Evolutionary conservation across 2,888 invertebrate species (phyloP).

Genomic region (Agrilus cyanescens): DNA sequence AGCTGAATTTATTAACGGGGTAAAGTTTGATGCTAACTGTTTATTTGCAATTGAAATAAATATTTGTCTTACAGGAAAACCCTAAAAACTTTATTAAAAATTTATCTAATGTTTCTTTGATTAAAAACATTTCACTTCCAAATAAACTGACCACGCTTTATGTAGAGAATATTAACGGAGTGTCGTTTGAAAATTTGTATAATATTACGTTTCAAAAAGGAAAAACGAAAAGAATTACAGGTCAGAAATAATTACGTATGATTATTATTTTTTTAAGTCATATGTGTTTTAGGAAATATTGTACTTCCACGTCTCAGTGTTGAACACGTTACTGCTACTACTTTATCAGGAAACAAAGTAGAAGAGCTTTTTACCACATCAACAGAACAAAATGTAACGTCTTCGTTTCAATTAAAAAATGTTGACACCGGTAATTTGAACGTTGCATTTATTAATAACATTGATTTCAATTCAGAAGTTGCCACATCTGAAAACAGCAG

Average conservation of each 20-base stretch:
- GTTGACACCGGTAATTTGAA: slow-evolving; percentile 19
- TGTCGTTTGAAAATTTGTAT: too few relatives aligned
- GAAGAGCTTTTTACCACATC: slow-evolving; percentile 24
- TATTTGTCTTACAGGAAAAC: too few relatives aligned
- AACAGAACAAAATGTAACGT: slow-evolving; percentile 25
- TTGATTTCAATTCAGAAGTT: slow-evolving; percentile 20
- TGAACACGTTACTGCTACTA: slow-evolving; percentile 15
- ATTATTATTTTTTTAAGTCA: not conserved
- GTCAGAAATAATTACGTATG: slow-evolving; percentile 4
- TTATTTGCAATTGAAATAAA: not conserved
- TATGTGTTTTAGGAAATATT: slow-evolving; percentile 20
- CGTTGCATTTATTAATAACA: slow-evolving; percentile 21
- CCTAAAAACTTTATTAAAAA: too few relatives aligned
- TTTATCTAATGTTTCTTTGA: too few relatives aligned
- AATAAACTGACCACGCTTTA: too few relatives aligned
- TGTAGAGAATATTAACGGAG: too few relatives aligned
- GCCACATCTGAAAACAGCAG: slow-evolving; percentile 15
- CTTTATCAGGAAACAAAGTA: slow-evolving; percentile 16
- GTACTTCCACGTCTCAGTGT: slow-evolving; percentile 17
- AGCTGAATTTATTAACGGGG: slow-evolving; percentile 17
- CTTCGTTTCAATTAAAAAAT: slow-evolving; percentile 21
- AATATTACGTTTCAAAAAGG: too few relatives aligned
- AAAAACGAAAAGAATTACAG: slow-evolving; percentile 3
- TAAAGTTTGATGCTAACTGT: slow-evolving; percentile 10
- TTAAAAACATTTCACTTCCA: too few relatives aligned